Evolutionary conservation across 2,797 vertebrate genomes (phyloP).

Genomic region (Pampus argenteus): DNA sequence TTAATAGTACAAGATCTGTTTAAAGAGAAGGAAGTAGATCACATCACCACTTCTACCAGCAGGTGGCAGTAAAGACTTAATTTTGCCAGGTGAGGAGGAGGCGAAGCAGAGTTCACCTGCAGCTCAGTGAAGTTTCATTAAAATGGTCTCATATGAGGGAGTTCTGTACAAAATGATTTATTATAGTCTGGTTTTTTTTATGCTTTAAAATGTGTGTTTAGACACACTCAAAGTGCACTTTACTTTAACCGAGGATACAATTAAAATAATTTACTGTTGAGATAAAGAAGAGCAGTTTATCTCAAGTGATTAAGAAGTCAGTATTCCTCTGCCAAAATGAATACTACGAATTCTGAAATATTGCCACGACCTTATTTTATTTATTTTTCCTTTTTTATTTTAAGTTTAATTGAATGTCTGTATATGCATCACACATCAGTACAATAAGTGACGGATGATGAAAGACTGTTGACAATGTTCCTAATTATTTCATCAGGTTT

Average conservation of each 20-base stretch:
- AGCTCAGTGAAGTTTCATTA: constrained; percentile 2
- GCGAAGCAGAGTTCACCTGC: constrained; percentile 35
- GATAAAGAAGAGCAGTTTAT: neutral
- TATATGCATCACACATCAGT: too few relatives aligned
- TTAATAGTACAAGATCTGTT: neutral
- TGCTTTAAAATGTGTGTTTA: neutral
- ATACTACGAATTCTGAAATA: neutral
- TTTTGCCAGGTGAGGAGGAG: neutral
- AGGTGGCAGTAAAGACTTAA: constrained; percentile 51
- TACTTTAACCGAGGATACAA: constrained; percentile 21
- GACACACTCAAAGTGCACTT: constrained; percentile 57
- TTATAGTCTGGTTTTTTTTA: neutral
- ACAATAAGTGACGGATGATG: too few relatives aligned
- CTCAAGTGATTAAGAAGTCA: neutral
- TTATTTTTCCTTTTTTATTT: too few relatives aligned
- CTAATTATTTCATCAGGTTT: neutral
- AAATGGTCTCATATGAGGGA: neutral
- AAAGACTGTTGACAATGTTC: too few relatives aligned
- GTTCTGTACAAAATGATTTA: neutral
- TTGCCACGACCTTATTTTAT: too few relatives aligned
- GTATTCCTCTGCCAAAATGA: neutral
- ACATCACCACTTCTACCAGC: constrained; percentile 21
- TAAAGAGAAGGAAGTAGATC: neutral
- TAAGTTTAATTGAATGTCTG: neutral
- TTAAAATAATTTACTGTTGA: too few relatives aligned